phyloP scores from a whole-genome alignment of 1,140 invertebrate species.

The Manduca sexta region DNA sequence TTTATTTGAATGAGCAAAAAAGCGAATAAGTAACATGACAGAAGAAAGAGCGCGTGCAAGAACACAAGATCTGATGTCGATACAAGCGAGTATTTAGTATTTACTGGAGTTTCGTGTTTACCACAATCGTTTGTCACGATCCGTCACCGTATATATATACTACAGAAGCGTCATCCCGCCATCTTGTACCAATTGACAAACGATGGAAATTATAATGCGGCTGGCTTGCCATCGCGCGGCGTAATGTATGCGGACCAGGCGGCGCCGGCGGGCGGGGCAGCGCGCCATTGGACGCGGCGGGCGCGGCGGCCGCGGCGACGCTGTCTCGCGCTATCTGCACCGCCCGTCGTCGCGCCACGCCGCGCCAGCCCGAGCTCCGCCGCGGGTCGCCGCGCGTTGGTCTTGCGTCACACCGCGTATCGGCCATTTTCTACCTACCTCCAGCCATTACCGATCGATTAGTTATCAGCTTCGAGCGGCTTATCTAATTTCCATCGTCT shows the following conservation, averaged over 20 bases:
- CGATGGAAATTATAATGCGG: conserved; percentile 1
- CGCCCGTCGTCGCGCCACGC: background rate
- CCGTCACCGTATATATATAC: no score
- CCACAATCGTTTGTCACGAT: no score
- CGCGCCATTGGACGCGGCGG: conserved; percentile 5
- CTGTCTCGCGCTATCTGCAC: background rate
- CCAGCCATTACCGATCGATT: conserved; percentile 15
- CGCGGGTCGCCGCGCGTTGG: background rate
- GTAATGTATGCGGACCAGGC: background rate
- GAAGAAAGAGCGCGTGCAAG: no score
- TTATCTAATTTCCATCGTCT: conserved; percentile 9
- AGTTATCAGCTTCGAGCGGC: conserved; percentile 13
- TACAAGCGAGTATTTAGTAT: no score
- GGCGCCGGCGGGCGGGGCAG: background rate
- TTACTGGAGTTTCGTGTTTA: no score
- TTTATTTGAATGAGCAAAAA: no score
- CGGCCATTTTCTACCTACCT: no score
- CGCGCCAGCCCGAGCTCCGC: background rate
- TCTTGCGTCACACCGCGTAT: background rate
- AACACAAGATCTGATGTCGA: no score
- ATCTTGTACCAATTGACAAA: conserved; percentile 7
- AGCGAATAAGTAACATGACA: no score
- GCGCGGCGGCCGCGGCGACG: background rate
- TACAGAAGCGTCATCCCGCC: background rate
- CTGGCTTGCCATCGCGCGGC: background rate